Base-by-base conservation (phyloP, 2,888 invertebrate genomes). In the Clunio marinus region DNA sequence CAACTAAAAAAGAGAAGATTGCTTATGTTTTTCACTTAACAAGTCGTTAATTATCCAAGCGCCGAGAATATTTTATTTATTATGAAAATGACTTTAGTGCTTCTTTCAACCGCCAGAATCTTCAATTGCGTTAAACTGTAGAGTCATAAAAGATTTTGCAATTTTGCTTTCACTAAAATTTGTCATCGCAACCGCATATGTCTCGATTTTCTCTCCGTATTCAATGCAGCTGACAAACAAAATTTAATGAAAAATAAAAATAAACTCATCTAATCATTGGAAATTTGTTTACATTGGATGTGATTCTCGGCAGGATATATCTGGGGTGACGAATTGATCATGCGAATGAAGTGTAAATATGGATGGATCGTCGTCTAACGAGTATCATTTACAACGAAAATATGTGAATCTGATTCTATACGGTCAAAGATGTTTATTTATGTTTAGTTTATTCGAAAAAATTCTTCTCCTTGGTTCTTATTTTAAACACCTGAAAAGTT, bases 251-350 rank as follows among this genome's bases (percentile, higher is more conserved):
- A n/a, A n/a, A n/a, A n/a, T 4, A 17, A 5, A 2, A 17, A 4
- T 4, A 51, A 17, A 51, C 22, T 22, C 51, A 17, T 51, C 51
- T 20, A 51, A 51, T 51, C 51, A 51, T 17, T 20, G 17, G 17
- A 51, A 51, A 51, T 51, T 51, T 51, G 51, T 51, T 51, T 51
- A 51, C 51, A 51, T 22, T 51, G 17, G 20, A 15, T 51, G 17
- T 20, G 51, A 51, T 51, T 51, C 22, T 20, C 20, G 20, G 22
- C 22, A 22, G 22, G 51, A 51, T 51, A 20, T 20, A 51, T 17
- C 22, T 20, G 17, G 51, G 51, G 51, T 51, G 51, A 17, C 51
- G 51, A 51, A 20, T 17, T 3, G n/a, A 51, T 20, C 20, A 22
- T 4, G 17, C 17, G 8, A 41, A 41, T 41, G 41, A 7, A 41